Base-by-base conservation (phyloP, 2,113 vertebrate genomes). In the Chamaea fasciata region DNA sequence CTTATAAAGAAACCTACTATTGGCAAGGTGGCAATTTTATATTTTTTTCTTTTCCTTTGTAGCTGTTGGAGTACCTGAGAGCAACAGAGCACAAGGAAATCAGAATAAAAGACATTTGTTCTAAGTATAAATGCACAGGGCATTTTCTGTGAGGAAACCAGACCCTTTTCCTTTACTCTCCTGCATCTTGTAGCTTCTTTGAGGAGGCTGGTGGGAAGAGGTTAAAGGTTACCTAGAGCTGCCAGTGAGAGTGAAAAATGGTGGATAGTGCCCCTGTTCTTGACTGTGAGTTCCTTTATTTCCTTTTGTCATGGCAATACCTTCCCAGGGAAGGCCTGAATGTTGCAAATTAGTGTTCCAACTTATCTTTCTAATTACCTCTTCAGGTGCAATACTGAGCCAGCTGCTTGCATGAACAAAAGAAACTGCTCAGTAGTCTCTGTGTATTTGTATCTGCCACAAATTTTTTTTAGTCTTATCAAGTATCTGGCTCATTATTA, bases 141-240 rank as follows among this genome's bases (percentile, higher is more conserved):
- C 93, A 88, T 85, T 96, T 94, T 94, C 82, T 89, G 68, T 68
- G 50, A 78, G 47, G 76, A 91, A 75, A 90, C 42, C 2, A 2
- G 68, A 79, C 64, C 46, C 83, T 89, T 93, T 78, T 77, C 92
- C 95, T 90, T 95, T 90, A 71, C 94, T 90, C 87, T 95, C 80
- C 95, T 96, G 96, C 86, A 91, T 92, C 94, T 96, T 97, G 95
- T 97, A 88, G 87, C 93, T 92, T 91, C 97, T 97, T 97, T 97
- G 92, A 97, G 92, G 59, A 95, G 88, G 92, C 97, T 97, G 97
- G 97, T 97, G 97, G 97, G 97, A 97, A 97, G 95, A 97, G 96
- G 96, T 97, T 97, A 97, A 97, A 97, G 96, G 97, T 97, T 96
- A 90, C 81, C 79, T 69, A 76, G 93, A 95, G 96, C 97, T 97